Base-by-base conservation (phyloP, 2,888 invertebrate species). In the Sesia bembeciformis region DNA sequence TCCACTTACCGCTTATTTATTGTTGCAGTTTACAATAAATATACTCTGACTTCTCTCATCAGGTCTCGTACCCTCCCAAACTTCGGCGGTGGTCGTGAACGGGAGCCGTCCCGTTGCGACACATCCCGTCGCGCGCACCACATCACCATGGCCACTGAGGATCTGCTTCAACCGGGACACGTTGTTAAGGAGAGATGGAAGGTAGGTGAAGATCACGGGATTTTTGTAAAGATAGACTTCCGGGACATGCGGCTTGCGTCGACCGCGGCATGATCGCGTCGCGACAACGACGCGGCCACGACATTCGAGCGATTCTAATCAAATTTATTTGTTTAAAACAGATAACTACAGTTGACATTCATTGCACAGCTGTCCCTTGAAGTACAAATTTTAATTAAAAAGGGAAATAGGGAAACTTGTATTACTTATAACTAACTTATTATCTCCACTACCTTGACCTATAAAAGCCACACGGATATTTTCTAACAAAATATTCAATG, bases 131-230 rank as follows among this genome's bases (percentile, higher is more conserved):
- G 84, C 58, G 87, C 82, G 57, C 87, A 85, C 78, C 94, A 93
- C 90, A 94, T 94, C 90, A 94, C 94, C 78, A 96, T 96, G 96
- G 95, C 96, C 60, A 94, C 94, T 69, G 97, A 97, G 86, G 98
- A 98, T 88, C 92, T 98, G 63, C 91, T 98, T 72, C 97, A 98
- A 87, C 97, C 97, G 43, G 98, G 98, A 53, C 97, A 98, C 91
- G 96, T 98, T 57, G 98, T 99, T 74, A 98, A 98, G 90, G 99
- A 99, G 79, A 91, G 99, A 81, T 99, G 99, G 99, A 99, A 98
- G 96, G 98, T 98, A 74, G 88, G 23, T 23, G 23, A 1, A 23
- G 1, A 2, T 23, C 23, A 2, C 23, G 23, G 23, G 23, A 23
- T 2, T 23, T 23, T 23, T 23, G 23, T 23, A 23, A 23, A 23